Base-by-base conservation (phyloP, 2,113 vertebrate species). In the Castor canadensis region DNA sequence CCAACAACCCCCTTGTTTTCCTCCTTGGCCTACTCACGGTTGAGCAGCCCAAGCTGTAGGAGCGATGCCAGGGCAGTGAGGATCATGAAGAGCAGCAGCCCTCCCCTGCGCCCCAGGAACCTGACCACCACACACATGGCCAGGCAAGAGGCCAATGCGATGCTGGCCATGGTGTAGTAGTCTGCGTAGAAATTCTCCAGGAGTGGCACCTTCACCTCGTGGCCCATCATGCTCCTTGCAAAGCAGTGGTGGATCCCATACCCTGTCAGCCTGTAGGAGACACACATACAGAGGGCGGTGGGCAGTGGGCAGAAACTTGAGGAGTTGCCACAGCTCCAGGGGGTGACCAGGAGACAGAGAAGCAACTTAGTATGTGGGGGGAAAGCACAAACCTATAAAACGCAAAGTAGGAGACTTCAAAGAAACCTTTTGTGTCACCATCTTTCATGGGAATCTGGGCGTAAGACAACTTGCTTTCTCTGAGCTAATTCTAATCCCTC, bases 171-270 rank as follows among this genome's bases (percentile, higher is more conserved):
- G 56, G 99, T 99, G 96, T 99, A 99, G 95, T 99, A 99, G 97
- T 99, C 99, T 0, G 99, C 98, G 0, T 99, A 99, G 98, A 99
- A 99, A 97, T 99, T 99, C 91, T 99, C 99, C 87, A 99, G 99
- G 32, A 99, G 95, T 0, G 99, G 98, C 45, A 98, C 99, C 95
- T 99, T 99, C 11, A 98, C 98, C 86, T 99, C 99, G 0, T 99
- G 99, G 1, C 99, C 99, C 99, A 99, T 99, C 99, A 99, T 99
- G 64, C 99, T 99, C 94, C 99, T 99, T 0, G 99, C 99, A 96
- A 99, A 99, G 93, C 99, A 99, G 98, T 99, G 99, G 98, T 99
- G 99, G 97, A 99, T 99, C 69, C 99, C 99, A 0, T 98, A 99
- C 4, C 99, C 99, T 0, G 99, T 99, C 95, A 99, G 97, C 92